phyloP scores from a whole-genome alignment of 2,888 invertebrate genomes.

The Catocala fraxini region DNA sequence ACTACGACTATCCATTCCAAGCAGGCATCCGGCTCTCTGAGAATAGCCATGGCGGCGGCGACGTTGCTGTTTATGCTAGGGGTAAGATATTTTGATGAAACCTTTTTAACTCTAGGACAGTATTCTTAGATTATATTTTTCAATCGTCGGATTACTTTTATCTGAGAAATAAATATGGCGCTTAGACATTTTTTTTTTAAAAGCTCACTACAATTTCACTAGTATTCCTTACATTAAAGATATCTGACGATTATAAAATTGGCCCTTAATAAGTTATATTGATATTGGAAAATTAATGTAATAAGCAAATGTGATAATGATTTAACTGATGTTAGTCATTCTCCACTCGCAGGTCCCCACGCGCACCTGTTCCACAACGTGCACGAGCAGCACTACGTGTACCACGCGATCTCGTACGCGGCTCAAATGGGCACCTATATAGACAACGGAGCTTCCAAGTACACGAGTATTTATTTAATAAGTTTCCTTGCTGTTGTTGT shows the following conservation, averaged over 20 bases:
- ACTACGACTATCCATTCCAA: slow-evolving; percentile 90
- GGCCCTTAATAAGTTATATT: too few species aligned
- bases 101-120: too few species aligned
- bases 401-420: slow-evolving; percentile 94
- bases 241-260: too few species aligned
- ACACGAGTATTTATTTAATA: slow-evolving; percentile 8
- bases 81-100: slow-evolving; percentile 71
- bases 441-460: slow-evolving; percentile 10
- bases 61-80: slow-evolving; percentile 94
- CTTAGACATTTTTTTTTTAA: too few species aligned
- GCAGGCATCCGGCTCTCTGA: slow-evolving; percentile 91
- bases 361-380: slow-evolving; percentile 95
- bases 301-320: too few species aligned
- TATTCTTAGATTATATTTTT: too few species aligned
- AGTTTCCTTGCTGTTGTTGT: slow-evolving; percentile 1
- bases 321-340: too few species aligned
- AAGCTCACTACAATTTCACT: too few species aligned
- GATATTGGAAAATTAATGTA: too few species aligned
- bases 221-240: too few species aligned
- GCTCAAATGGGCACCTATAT: slow-evolving; percentile 89
- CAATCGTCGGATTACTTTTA: too few species aligned
- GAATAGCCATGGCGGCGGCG: slow-evolving; percentile 94
- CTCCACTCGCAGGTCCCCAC: slow-evolving; percentile 90
- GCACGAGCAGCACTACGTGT: slow-evolving; percentile 97
- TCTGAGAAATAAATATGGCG: too few species aligned